These are phyloP conservation scores for Apotomis betuletana DNA, from an alignment of 2,888 invertebrate species.

Conservation along the genomic window DNA sequence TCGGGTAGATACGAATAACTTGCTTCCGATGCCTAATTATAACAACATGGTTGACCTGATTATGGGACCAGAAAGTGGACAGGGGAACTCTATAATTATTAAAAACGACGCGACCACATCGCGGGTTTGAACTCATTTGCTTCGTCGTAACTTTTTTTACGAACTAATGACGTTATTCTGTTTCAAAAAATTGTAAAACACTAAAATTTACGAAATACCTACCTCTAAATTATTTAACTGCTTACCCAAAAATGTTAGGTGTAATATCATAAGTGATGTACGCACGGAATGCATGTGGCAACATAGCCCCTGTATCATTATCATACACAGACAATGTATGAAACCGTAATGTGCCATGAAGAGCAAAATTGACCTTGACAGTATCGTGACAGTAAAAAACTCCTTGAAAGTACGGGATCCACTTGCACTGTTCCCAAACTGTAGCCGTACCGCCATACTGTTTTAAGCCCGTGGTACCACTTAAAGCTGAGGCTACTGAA, in stretches of 20 bases:
- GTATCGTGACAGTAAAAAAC: conserved; percentile 67
- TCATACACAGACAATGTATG: conserved; percentile 64
- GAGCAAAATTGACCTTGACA: conserved; percentile 71
- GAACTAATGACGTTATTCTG: too few species aligned
- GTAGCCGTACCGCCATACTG: conserved; percentile 58
- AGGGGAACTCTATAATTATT: too few species aligned
- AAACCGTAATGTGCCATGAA: conserved; percentile 59
- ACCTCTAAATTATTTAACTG: conserved; percentile 13
- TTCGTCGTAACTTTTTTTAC: too few species aligned
- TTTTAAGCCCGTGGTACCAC: conserved; percentile 61
- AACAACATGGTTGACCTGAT: too few species aligned
- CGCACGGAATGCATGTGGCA: conserved; percentile 65
- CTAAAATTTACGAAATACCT: too few species aligned
- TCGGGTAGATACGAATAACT: too few species aligned
- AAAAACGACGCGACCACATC: too few species aligned
- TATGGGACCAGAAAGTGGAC: too few species aligned
- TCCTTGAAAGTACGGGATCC: conserved; percentile 75
- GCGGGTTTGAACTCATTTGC: too few species aligned
- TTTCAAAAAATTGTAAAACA: too few species aligned
- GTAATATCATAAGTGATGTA: conserved; percentile 66
- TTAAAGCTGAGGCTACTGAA: conserved; percentile 69
- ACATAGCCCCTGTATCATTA: conserved; percentile 63
- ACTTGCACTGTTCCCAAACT: conserved; percentile 62
- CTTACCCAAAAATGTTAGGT: conserved; percentile 67
- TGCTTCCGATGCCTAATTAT: too few species aligned